phyloP scores from a whole-genome alignment of 2,797 vertebrate species.

The Brachymystax lenok region DNA sequence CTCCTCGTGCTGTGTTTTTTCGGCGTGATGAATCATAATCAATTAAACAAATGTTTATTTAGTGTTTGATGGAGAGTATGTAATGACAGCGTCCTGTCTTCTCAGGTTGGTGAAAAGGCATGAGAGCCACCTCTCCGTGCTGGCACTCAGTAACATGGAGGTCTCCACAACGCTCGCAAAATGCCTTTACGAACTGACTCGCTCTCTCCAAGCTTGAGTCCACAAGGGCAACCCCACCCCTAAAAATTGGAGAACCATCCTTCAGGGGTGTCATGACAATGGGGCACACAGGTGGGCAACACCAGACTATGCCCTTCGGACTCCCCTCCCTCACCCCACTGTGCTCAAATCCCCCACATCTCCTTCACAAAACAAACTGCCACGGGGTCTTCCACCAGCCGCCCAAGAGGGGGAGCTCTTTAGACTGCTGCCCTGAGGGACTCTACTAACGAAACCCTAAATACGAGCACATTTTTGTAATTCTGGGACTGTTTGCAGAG shows the following conservation, averaged over 20 bases:
- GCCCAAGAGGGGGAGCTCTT: slow-evolving; percentile 80
- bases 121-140: slow-evolving; percentile 96
- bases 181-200: slow-evolving; percentile 99
- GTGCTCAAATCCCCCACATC: slow-evolving; percentile 83
- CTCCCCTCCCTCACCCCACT: slow-evolving; percentile 43
- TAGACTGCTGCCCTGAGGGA: slow-evolving; percentile 79
- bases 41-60: too few species aligned
- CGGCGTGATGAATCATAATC: not conserved
- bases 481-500: slow-evolving; percentile 79
- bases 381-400: slow-evolving; percentile 97
- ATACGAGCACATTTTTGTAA: slow-evolving; percentile 97
- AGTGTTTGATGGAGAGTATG: not conserved
- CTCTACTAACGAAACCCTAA: slow-evolving; percentile 92
- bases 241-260: slow-evolving; percentile 35
- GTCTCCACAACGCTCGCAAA: slow-evolving; percentile 99
- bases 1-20: not conserved
- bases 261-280: slow-evolving; percentile 2
- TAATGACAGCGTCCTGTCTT: not conserved
- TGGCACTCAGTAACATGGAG: slow-evolving; percentile 99
- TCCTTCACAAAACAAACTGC: slow-evolving; percentile 83
- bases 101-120: slow-evolving; percentile 96
- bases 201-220: slow-evolving; percentile 90
- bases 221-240: slow-evolving; percentile 57
- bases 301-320: slow-evolving; percentile 43
- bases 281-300: slow-evolving; percentile 25